phyloP scores from a whole-genome alignment of 2,797 vertebrate genomes.

The Distichodus sexfasciatus region DNA sequence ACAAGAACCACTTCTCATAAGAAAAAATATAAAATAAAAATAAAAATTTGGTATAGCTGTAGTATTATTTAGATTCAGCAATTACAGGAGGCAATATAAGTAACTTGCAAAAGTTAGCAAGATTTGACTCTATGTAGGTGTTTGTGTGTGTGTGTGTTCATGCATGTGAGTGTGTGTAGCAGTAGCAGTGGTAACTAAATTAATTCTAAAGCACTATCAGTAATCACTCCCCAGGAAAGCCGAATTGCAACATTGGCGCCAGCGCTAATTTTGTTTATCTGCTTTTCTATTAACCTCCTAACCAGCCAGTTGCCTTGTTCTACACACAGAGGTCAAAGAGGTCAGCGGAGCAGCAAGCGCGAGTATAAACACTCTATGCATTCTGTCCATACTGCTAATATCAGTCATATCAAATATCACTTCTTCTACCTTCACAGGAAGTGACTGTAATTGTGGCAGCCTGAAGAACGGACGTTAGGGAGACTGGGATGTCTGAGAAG shows the following conservation, averaged over 20 bases:
- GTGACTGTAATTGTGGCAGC: constrained; percentile 25
- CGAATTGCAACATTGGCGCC: constrained; percentile 21
- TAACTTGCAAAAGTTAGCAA: too few relatives aligned
- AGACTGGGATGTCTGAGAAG: constrained; percentile 7
- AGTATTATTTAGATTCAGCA: too few relatives aligned
- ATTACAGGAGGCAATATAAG: too few relatives aligned
- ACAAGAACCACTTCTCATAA: too few relatives aligned
- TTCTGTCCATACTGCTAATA: constrained; percentile 30
- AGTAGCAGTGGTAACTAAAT: too few relatives aligned
- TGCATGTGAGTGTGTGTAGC: background rate
- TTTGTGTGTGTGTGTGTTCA: background rate
- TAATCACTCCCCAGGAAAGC: background rate
- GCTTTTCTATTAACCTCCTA: constrained; percentile 38
- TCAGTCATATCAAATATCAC: constrained; percentile 38
- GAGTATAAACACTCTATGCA: constrained; percentile 56
- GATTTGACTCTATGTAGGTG: too few relatives aligned
- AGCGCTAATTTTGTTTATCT: constrained; percentile 43
- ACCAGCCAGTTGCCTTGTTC: constrained; percentile 31
- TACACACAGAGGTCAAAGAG: constrained; percentile 46
- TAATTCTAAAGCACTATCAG: constrained; percentile 14
- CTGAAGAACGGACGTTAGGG: constrained; percentile 18
- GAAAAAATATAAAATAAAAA: too few relatives aligned
- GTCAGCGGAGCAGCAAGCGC: constrained; percentile 58
- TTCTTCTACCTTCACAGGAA: constrained; percentile 26
- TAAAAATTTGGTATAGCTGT: too few relatives aligned